Evolutionary conservation across 2,113 vertebrate genomes (phyloP), one percentile per base, ranked within the genome.

Genomic region (Brachypteracias leptosomus): DNA sequence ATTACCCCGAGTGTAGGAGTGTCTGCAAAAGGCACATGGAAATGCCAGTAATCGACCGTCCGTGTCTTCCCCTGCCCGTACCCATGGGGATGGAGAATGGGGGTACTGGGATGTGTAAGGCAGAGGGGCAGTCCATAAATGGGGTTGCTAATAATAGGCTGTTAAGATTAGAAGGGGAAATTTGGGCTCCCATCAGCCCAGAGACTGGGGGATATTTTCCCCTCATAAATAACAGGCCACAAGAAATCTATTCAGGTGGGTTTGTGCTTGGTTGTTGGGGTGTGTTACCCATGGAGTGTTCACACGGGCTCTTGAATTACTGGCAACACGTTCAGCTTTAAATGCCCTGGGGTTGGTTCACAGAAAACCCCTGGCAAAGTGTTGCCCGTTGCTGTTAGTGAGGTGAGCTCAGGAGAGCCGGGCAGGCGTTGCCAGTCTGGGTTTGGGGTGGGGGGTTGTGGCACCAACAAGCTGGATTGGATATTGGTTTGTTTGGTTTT

Each of bases 1-100:
- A 96, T 97, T 97, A 97, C 95, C 91, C 91, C 68, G 73, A 90
- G 93, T 97, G 93, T 97, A 88, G 96, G 97, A 96, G 95, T 90
- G 76, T 35, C 78, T 86, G 76, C 84, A 96, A 87, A 97, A 97
- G 93, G 89, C 88, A 92, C 91, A 75, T n/a, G 67, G 83, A 93
- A 84, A 83, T 96, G 92, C 79, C 94, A 79, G 92, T 88, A 94
- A 88, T 83, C 78, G 85, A 71, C 61, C 71, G 78, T 95, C 74
- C 31, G 74, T 70, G 70, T 89, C 86, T 79, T 93, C 88, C 73
- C 33, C 67, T 92, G 84, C 82, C 51, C 55, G n/a, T 51, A 80
- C 63, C 93, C 31, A 4, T 90, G 51, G 10, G 63, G 71, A 63
- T 67, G 90, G 78, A 81, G 92, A 87, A 36, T 2, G 42, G 93